phyloP scores from a whole-genome alignment of 2,113 vertebrate species.

The Mionectes macconnelli region DNA sequence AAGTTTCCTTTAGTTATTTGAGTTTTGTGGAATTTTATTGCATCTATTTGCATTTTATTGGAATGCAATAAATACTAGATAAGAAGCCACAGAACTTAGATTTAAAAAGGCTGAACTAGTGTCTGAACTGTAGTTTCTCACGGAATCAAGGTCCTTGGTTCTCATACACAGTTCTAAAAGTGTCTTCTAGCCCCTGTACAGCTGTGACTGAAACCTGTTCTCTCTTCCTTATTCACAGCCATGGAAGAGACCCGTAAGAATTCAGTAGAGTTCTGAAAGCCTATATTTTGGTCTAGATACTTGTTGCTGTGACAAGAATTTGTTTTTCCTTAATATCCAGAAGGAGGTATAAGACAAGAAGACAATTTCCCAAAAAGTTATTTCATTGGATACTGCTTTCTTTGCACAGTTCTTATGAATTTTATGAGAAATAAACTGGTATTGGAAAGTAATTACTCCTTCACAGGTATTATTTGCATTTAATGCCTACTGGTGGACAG shows the following conservation, averaged over 20 bases:
- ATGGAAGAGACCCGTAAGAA: not conserved
- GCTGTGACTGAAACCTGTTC: not conserved
- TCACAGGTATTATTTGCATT: not conserved
- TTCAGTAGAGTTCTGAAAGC: not conserved
- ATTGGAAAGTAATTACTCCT: conserved; percentile 2
- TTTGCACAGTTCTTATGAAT: not conserved
- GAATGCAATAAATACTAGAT: not conserved
- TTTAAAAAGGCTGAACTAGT: not conserved
- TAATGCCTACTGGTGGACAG: not conserved
- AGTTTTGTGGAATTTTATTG: not conserved
- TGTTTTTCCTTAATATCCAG: not conserved
- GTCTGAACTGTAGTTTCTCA: not conserved
- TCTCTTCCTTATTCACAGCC: not conserved
- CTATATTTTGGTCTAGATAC: not conserved
- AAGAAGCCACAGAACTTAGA: not conserved
- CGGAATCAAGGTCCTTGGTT: not conserved
- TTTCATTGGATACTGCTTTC: not conserved
- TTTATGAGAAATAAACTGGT: conserved; percentile 6
- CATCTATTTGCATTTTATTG: not conserved
- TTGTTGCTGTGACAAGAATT: not conserved
- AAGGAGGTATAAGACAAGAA: not conserved
- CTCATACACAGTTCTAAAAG: not conserved
- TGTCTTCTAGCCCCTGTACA: not conserved
- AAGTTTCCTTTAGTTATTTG: not conserved
- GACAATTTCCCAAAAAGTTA: not conserved